phyloP scores from a whole-genome alignment of 1,140 invertebrate genomes.

The Spodoptera frugiperda region DNA sequence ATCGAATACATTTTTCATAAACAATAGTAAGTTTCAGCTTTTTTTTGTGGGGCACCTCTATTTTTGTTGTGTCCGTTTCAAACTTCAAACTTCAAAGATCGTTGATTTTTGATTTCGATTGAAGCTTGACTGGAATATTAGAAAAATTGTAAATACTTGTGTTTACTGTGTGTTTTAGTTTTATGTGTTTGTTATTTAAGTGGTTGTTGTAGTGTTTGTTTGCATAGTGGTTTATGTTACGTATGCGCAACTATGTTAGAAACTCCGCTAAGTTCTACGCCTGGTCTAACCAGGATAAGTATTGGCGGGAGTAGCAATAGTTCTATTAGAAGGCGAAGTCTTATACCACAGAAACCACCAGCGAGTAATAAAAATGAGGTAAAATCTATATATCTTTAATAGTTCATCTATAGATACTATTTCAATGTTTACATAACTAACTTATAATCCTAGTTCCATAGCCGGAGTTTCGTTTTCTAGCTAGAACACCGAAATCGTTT shows the following conservation, averaged over 20 bases:
- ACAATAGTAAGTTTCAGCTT: too few species aligned
- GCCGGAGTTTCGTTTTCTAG: too few species aligned
- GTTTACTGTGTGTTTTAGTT: too few species aligned
- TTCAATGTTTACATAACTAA: neutral
- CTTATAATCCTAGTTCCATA: too few species aligned
- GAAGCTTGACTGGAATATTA: too few species aligned
- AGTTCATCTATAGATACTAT: neutral
- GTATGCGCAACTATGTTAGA: slow-evolving; percentile 67
- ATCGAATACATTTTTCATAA: too few species aligned
- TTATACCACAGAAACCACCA: slow-evolving; percentile 68
- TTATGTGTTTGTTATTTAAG: neutral
- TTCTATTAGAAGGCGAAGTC: slow-evolving; percentile 70
- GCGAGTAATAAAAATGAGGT: slow-evolving; percentile 67
- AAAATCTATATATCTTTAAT: slow-evolving; percentile 26
- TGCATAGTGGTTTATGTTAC: neutral
- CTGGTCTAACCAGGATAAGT: slow-evolving; percentile 67
- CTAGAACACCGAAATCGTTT: too few species aligned
- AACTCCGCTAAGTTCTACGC: slow-evolving; percentile 71
- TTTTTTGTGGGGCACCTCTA: too few species aligned
- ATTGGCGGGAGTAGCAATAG: slow-evolving; percentile 76
- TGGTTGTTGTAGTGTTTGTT: neutral
- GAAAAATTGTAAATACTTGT: too few species aligned
- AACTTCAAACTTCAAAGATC: neutral
- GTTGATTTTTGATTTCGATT: too few species aligned
- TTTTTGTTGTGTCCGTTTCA: too few species aligned